Evolutionary conservation across 2,797 vertebrate species (phyloP).

Genomic region (Gouania willdenowi): DNA sequence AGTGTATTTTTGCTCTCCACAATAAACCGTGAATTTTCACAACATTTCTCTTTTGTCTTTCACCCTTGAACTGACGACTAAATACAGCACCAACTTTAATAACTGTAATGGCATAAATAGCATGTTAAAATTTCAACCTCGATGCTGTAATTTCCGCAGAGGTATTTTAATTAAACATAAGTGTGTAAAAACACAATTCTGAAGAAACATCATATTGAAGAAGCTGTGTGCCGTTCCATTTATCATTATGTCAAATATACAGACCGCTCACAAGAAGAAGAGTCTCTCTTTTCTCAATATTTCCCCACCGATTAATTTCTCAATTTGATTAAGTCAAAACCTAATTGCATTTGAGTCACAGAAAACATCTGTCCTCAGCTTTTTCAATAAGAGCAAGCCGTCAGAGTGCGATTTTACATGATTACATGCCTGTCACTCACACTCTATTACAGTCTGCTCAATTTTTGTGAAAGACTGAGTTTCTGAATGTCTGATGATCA

Average conservation of each 20-base stretch:
- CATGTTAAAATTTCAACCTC: conserved; percentile 3
- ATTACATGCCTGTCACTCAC: conserved; percentile 74
- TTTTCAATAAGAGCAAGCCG: conserved; percentile 73
- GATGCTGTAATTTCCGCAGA: conserved; percentile 6
- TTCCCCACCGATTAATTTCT: conserved; percentile 75
- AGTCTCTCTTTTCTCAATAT: conserved; percentile 46
- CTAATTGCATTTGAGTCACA: conserved; percentile 68
- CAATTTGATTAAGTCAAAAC: conserved; percentile 73
- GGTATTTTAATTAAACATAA: conserved; percentile 15
- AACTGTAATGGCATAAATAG: conserved; percentile 1
- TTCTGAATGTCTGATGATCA: conserved; percentile 33
- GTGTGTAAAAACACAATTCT: conserved; percentile 11
- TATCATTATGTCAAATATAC: conserved; percentile 27
- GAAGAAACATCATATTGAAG: conserved; percentile 5
- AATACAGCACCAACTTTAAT: neutral
- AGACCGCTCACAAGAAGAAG: conserved; percentile 28
- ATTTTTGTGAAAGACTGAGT: conserved; percentile 50
- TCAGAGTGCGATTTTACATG: conserved; percentile 80
- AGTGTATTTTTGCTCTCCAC: no score
- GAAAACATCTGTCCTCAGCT: conserved; percentile 78
- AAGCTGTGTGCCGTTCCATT: conserved; percentile 27
- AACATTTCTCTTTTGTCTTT: no score
- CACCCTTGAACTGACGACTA: no score
- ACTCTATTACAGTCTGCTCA: conserved; percentile 54
- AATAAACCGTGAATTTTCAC: no score